These are phyloP conservation scores for Teleogryllus oceanicus DNA, from an alignment of 2,888 invertebrate genomes.

Conservation along the genomic window DNA sequence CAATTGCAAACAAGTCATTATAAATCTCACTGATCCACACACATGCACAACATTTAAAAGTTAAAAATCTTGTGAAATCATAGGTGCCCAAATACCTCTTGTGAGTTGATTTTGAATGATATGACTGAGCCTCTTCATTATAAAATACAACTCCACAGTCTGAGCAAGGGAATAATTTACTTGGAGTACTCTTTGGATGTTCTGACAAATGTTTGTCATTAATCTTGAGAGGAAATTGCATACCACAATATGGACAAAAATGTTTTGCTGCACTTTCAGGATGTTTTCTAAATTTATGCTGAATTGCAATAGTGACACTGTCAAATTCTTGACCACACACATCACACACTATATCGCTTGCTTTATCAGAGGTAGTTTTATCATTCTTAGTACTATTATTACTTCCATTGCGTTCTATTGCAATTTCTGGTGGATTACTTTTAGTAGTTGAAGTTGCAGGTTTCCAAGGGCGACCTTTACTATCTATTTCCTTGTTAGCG, in stretches of 20 bases:
- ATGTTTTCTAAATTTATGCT: slow-evolving; percentile 65
- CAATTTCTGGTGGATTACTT: slow-evolving; percentile 35
- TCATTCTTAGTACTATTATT: slow-evolving; percentile 42
- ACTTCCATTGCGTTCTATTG: slow-evolving; percentile 27
- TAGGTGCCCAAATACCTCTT: slow-evolving; percentile 45
- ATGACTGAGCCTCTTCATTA: slow-evolving; percentile 55
- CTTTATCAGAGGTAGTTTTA: slow-evolving; percentile 42
- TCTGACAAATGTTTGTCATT: slow-evolving; percentile 57
- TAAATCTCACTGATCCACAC: not conserved
- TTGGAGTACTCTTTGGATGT: slow-evolving; percentile 46
- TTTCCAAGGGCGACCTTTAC: slow-evolving; percentile 43
- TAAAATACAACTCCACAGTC: slow-evolving; percentile 58
- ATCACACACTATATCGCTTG: slow-evolving; percentile 52
- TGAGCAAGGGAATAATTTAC: slow-evolving; percentile 50
- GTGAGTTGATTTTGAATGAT: slow-evolving; percentile 55
- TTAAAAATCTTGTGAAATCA: not conserved
- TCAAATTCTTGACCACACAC: slow-evolving; percentile 51
- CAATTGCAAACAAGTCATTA: not conserved
- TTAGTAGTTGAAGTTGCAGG: slow-evolving; percentile 4
- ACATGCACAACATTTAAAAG: not conserved
- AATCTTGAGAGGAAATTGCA: slow-evolving; percentile 62
- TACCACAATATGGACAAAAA: slow-evolving; percentile 65
- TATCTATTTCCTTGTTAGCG: slow-evolving; percentile 59
- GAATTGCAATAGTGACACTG: slow-evolving; percentile 55
- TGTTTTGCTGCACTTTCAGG: slow-evolving; percentile 60